Evolutionary conservation across 2,888 invertebrate species (phyloP).

Genomic region (Phymatocera aterrima): DNA sequence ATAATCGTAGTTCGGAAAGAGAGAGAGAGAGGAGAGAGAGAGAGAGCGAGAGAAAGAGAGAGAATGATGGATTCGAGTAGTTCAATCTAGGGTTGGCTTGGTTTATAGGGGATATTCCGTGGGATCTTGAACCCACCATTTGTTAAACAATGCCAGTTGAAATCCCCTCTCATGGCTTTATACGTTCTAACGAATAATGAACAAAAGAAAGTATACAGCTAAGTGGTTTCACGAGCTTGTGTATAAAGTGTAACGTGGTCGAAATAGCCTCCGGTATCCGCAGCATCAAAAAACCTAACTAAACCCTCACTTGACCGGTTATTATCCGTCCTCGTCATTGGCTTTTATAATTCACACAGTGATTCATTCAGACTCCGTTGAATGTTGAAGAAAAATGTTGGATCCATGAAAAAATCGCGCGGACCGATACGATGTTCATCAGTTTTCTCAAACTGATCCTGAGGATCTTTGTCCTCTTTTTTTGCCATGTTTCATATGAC

Average conservation of each 20-base stretch:
- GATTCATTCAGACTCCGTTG: not conserved
- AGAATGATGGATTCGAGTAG: slow-evolving; percentile 27
- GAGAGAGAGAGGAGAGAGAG: no score
- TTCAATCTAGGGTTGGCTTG: slow-evolving; percentile 8
- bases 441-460: no score
- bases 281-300: not conserved
- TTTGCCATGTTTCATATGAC: no score
- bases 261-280: not conserved
- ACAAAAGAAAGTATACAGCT: slow-evolving; percentile 37
- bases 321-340: not conserved
- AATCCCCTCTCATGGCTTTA: slow-evolving; percentile 18
- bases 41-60: no score
- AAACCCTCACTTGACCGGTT: not conserved
- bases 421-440: no score
- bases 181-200: slow-evolving; percentile 8
- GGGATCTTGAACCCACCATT: slow-evolving; percentile 33
- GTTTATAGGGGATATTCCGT: not conserved
- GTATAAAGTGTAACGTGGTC: slow-evolving; percentile 5
- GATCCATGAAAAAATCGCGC: no score
- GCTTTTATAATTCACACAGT: not conserved
- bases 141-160: slow-evolving; percentile 40
- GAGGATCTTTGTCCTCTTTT: no score
- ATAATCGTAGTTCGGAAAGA: slow-evolving; percentile 23
- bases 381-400: not conserved
- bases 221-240: slow-evolving; percentile 25